phyloP scores from a whole-genome alignment of 2,888 invertebrate genomes.

The Lumbricus terrestris region DNA sequence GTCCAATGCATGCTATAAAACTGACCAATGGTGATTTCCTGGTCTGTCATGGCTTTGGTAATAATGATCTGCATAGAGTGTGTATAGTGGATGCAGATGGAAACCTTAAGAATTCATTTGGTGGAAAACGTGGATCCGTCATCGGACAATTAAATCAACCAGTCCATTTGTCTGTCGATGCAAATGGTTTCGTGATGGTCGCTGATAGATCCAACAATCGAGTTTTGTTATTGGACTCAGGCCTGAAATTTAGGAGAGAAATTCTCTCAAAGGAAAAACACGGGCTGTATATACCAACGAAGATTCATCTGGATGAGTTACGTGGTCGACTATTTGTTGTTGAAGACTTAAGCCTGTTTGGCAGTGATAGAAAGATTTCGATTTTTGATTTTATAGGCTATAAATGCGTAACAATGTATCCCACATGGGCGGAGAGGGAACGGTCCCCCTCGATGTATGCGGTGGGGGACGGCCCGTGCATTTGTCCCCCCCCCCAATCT shows the following conservation, averaged over 20 bases:
- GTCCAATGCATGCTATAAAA: no score
- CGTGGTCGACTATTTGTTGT: background rate
- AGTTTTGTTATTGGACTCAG: no score
- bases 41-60: no score
- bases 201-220: background rate
- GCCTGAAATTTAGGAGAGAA: no score
- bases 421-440: no score
- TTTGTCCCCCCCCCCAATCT: no score
- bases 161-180: background rate
- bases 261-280: background rate
- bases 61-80: no score
- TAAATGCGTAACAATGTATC: no score
- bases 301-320: background rate
- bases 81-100: no score
- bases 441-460: no score
- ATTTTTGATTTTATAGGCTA: background rate
- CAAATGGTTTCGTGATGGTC: background rate
- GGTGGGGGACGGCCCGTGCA: no score
- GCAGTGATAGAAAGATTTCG: background rate
- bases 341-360: background rate
- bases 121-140: background rate
- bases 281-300: background rate
- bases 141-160: background rate
- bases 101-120: background rate
- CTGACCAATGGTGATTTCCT: no score